These are phyloP conservation scores for Apamea epomidion DNA, from an alignment of 2,888 invertebrate genomes.

Conservation along the genomic window DNA sequence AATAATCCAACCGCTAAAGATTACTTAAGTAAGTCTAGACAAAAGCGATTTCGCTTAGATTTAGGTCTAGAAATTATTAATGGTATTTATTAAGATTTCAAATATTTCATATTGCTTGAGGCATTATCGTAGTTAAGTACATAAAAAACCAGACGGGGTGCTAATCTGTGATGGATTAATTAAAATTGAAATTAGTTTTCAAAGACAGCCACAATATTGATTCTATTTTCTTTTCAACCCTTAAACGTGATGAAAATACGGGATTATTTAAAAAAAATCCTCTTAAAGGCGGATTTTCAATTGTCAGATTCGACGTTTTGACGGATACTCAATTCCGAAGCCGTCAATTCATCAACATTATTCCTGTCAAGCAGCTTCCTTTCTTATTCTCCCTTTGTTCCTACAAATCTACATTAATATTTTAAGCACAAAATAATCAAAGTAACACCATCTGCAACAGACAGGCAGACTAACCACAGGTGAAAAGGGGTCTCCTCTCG, in stretches of 20 bases:
- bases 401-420: conserved; percentile 17
- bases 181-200: conserved; percentile 15
- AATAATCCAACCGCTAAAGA: conserved; percentile 31
- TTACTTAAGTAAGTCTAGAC: conserved; percentile 36
- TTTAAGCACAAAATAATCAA: conserved; percentile 35
- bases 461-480: conserved; percentile 57
- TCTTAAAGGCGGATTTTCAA: neutral
- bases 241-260: neutral
- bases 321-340: neutral
- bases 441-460: conserved; percentile 49
- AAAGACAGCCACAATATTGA: neutral
- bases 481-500: conserved; percentile 50
- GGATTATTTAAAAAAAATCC: too few relatives aligned
- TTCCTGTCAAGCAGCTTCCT: neutral
- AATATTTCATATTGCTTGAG: conserved; percentile 25
- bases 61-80: conserved; percentile 36
- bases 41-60: conserved; percentile 24
- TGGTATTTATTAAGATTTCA: conserved; percentile 35
- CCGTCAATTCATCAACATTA: neutral
- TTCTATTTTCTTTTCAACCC: neutral
- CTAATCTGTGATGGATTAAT: conserved; percentile 4
- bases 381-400: neutral
- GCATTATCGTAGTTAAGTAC: neutral
- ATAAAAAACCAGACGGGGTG: neutral
- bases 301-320: neutral